phyloP scores from a whole-genome alignment of 2,113 vertebrate species.

The Phylloscopus trochiloides region DNA sequence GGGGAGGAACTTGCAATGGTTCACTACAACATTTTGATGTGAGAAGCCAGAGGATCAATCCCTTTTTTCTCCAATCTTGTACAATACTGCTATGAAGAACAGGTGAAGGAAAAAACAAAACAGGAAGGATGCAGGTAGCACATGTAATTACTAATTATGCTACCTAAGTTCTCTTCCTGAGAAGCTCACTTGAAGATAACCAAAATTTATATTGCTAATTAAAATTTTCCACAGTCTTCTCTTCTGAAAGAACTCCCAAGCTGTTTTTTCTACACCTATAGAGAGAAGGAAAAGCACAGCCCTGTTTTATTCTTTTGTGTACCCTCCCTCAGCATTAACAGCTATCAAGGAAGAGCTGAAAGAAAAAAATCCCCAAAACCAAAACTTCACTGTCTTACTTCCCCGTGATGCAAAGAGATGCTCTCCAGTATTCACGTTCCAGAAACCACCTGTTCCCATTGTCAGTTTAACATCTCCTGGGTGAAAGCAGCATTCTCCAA shows the following conservation, averaged over 20 bases:
- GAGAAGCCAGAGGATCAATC: not conserved
- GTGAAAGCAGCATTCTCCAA: conserved; percentile 95
- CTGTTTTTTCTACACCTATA: not conserved
- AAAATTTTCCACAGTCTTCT: not conserved
- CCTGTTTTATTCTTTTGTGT: not conserved
- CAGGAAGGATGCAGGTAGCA: not conserved
- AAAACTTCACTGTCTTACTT: conserved; percentile 68
- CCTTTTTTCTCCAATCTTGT: not conserved
- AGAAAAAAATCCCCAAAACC: not conserved
- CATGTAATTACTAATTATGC: not conserved
- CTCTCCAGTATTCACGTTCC: conserved; percentile 92
- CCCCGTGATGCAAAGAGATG: conserved; percentile 77
- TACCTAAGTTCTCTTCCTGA: not conserved
- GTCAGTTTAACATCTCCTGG: conserved; percentile 91
- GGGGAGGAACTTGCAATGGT: not conserved
- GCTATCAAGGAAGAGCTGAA: not conserved
- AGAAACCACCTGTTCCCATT: conserved; percentile 95
- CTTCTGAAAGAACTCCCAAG: not conserved
- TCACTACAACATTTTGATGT: not conserved
- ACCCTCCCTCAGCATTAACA: not conserved
- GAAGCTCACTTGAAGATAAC: not conserved
- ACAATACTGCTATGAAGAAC: not conserved
- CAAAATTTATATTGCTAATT: not conserved
- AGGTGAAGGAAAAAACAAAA: not conserved
- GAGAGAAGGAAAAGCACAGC: not conserved